Evolutionary conservation across 2,888 invertebrate genomes (phyloP).

Genomic region (Platycheirus albimanus): DNA sequence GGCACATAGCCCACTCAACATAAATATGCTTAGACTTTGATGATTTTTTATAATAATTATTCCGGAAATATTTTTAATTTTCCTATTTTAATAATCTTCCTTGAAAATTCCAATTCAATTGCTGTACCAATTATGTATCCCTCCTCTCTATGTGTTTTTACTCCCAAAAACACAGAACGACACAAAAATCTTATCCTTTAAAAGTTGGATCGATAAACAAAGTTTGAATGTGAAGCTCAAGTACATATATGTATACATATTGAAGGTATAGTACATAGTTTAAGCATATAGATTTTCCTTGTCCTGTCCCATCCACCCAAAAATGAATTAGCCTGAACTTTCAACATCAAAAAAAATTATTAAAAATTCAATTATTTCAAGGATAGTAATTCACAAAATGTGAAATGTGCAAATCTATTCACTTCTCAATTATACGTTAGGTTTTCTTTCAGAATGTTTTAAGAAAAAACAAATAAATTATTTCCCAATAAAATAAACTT

Average conservation of each 20-base stretch:
- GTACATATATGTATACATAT: too few relatives aligned
- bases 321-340: conserved; percentile 21
- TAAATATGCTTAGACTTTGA: too few relatives aligned
- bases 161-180: conserved; percentile 18
- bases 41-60: too few relatives aligned
- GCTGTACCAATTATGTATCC: not conserved
- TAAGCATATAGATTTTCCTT: conserved; percentile 2
- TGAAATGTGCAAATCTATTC: conserved; percentile 55
- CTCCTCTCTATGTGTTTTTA: not conserved
- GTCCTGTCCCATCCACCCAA: conserved; percentile 40
- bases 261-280: conserved; percentile 20
- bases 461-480: not conserved
- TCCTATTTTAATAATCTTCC: too few relatives aligned
- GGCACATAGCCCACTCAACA: too few relatives aligned
- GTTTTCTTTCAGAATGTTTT: conserved; percentile 1
- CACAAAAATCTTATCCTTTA: conserved; percentile 55
- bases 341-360: not conserved
- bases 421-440: conserved; percentile 4
- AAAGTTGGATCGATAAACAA: conserved; percentile 64
- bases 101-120: not conserved
- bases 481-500: conserved; percentile 9
- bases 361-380: conserved; percentile 17
- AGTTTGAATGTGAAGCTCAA: conserved; percentile 47
- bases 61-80: too few relatives aligned
- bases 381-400: conserved; percentile 11